Percentiles rank a stretch among this genome's conserved stretches.
Conservation (phyloP, 2,113 vertebrate species). For the Rhadina sibilatrix region DNA sequence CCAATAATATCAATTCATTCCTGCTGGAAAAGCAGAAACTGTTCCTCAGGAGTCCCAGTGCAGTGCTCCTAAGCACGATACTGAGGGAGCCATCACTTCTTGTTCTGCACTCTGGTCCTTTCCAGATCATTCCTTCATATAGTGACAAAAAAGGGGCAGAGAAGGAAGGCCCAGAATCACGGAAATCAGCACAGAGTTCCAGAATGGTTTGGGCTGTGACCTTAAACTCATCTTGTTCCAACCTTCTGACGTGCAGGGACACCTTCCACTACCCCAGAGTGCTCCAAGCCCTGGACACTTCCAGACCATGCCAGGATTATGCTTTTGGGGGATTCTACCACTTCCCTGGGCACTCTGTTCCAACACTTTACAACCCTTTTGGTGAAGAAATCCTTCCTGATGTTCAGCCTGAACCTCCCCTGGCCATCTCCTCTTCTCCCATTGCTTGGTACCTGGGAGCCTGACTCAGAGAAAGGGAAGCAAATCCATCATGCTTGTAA, state of each 20-base stretch:
- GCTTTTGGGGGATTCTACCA: not conserved
- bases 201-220: rapidly evolving
- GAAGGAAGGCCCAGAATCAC: not conserved
- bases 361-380: not conserved
- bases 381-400: not conserved
- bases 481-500: not conserved
- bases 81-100: not conserved
- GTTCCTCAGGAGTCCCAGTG: rapidly evolving
- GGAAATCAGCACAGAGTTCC: not conserved
- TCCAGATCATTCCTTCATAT: not conserved
- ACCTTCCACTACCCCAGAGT: not conserved
- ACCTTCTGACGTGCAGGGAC: not conserved
- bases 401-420: not conserved
- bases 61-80: not conserved
- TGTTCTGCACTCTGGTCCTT: not conserved
- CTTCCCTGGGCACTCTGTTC: not conserved
- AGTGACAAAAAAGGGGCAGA: not conserved
- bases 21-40: not conserved
- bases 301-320: not conserved
- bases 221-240: too few species aligned
- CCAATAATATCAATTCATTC: not conserved
- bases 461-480: not conserved
- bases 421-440: not conserved
- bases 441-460: not conserved
- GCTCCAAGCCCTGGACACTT: not conserved